phyloP scores from a whole-genome alignment of 2,113 vertebrate species.

The Aegithalos caudatus region DNA sequence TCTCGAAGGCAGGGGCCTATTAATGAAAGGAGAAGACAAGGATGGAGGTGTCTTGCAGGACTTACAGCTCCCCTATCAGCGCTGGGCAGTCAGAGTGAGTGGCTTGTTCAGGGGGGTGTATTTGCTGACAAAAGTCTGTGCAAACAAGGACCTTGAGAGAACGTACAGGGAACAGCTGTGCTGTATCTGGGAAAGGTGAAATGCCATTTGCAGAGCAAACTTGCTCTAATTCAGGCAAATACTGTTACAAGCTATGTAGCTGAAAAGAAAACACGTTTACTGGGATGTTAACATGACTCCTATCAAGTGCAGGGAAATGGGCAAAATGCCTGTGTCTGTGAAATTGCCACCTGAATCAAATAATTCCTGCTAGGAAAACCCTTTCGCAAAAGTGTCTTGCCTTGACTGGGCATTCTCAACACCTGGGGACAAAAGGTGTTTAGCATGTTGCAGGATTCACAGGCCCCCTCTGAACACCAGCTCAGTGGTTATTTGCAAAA shows the following conservation, averaged over 20 bases:
- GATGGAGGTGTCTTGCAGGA: conserved; percentile 31
- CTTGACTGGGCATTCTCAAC: background rate
- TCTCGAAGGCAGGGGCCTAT: conserved; percentile 21
- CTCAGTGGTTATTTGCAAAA: background rate
- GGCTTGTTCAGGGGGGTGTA: conserved; percentile 63
- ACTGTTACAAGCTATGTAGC: conserved; percentile 61
- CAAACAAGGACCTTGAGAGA: conserved; percentile 72
- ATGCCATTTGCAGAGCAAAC: conserved; percentile 76
- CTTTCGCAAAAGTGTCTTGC: background rate
- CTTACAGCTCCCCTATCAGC: conserved; percentile 28
- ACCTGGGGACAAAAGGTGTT: background rate
- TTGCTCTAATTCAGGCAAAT: conserved; percentile 76
- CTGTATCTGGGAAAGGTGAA: conserved; percentile 65
- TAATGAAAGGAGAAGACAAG: conserved; percentile 21
- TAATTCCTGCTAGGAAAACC: background rate
- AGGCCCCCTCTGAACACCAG: background rate
- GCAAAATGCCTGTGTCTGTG: background rate
- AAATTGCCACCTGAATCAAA: background rate
- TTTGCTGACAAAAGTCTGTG: conserved; percentile 72
- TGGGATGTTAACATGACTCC: conserved; percentile 11
- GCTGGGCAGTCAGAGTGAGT: conserved; percentile 1
- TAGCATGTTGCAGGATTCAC: background rate
- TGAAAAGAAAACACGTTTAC: conserved; percentile 60
- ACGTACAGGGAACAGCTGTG: conserved; percentile 71
- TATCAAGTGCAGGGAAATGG: background rate